These are phyloP conservation scores for Acrossocheilus fasciatus DNA, from an alignment of 2,797 vertebrate genomes.

Conservation along the genomic window DNA sequence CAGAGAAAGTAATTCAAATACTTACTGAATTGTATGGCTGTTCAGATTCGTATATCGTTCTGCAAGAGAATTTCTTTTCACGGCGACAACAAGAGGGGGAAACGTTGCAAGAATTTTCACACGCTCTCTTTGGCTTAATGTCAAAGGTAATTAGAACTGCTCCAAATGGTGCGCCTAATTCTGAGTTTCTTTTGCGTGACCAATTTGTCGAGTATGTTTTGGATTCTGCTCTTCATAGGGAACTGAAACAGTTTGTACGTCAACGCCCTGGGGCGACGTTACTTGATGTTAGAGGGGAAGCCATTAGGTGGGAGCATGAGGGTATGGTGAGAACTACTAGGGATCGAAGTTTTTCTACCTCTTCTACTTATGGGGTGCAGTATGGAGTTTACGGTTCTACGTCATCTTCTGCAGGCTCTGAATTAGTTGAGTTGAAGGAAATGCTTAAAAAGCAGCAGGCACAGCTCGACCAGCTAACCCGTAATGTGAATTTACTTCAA, in stretches of 20 bases:
- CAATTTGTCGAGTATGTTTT: conserved; percentile 26
- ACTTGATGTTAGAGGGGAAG: not conserved
- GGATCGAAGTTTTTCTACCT: not conserved
- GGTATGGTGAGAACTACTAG: not conserved
- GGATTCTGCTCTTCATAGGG: conserved; percentile 14
- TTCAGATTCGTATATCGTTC: not conserved
- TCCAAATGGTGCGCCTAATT: not conserved
- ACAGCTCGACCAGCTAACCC: not conserved
- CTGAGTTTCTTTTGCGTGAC: not conserved
- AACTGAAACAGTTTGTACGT: conserved; percentile 7
- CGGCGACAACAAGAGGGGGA: not conserved
- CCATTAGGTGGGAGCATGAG: not conserved
- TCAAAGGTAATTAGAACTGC: not conserved
- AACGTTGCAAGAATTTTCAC: not conserved
- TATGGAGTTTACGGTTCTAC: not conserved
- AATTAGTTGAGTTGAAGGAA: not conserved
- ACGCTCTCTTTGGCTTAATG: not conserved
- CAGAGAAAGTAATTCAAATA: conserved; percentile 7
- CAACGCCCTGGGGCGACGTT: not conserved
- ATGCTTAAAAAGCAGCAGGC: not conserved
- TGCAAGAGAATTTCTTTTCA: not conserved
- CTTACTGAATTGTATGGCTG: conserved; percentile 15
- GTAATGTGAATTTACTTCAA: not conserved
- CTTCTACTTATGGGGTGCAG: not conserved
- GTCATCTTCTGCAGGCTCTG: too few relatives aligned